These are phyloP conservation scores for Sicus ferrugineus DNA, from an alignment of 2,888 invertebrate genomes.

Conservation along the genomic window DNA sequence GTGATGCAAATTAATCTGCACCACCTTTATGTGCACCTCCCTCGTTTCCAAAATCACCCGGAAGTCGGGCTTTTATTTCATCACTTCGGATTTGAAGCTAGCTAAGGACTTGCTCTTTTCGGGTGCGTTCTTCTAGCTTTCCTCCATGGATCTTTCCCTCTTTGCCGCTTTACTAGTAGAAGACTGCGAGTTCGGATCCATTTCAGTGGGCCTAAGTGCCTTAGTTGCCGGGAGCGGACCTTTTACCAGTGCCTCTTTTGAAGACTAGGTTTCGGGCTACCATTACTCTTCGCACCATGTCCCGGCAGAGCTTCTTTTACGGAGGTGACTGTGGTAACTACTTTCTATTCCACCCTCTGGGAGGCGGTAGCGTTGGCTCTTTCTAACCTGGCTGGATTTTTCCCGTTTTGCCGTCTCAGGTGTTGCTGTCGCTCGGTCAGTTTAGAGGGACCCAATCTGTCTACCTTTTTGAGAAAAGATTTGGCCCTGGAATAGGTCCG, in stretches of 20 bases:
- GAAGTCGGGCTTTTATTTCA: background rate
- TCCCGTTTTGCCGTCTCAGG: background rate
- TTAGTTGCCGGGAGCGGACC: no score
- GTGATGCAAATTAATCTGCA: constrained; percentile 30
- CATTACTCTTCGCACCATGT: no score
- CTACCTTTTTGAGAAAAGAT: no score
- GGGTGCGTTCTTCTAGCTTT: background rate
- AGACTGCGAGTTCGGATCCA: no score
- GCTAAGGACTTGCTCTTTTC: background rate
- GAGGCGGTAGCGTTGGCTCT: background rate
- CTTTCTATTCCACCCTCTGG: no score
- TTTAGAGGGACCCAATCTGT: background rate
- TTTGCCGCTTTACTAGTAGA: no score
- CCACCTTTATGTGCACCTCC: background rate
- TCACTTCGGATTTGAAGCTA: background rate
- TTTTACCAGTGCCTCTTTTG: no score
- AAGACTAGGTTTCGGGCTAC: no score
- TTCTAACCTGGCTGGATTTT: background rate
- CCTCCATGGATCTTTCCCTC: background rate
- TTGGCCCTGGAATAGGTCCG: no score
- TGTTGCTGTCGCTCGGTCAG: background rate
- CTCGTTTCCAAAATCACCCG: background rate
- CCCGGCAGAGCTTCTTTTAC: no score
- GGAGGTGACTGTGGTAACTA: no score
- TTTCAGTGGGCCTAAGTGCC: no score